Base-by-base conservation (phyloP, 2,113 vertebrate genomes). In the Psammodynastes pulverulentus region DNA sequence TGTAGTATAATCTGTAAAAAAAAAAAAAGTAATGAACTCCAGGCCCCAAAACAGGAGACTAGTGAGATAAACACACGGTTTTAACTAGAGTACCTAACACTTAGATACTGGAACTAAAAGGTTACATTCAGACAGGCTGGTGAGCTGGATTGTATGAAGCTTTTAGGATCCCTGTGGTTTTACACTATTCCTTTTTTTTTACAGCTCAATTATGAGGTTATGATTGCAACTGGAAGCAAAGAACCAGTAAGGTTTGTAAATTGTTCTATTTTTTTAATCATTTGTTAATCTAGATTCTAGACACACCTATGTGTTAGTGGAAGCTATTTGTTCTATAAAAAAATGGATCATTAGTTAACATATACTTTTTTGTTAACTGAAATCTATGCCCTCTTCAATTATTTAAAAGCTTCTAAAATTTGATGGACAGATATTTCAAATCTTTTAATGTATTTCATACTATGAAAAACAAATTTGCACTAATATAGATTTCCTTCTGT, bases 371-470 rank as follows among this genome's bases (percentile, higher is more conserved):
- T 91, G 19, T 90, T 79, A 94, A 93, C n/a, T 93, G 7, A 79
- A 93, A 86, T 54, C 6, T 90, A 87, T 23, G 45, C n/a, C 91
- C 53, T 90, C 26, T 88, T 79, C 52, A 93, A 94, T 95, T 95
- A 62, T 92, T 95, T 96, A 93, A 96, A 97, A 96, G 49, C 51
- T 9, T 91, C 13, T 89, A 0, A 5, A 79, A 84, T 94, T 53
- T 90, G 93, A 94, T 62, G 24, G 89, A 89, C 13, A 93, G 79
- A 93, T 43, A 79, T 94, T 94, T 23, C 90, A 88, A 94, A 52
- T 88, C 23, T 90, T 15, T 34, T 91, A 88, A 49, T 90, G 6
- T 23, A 58, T 86, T 95, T 87, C 95, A 84, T 86, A 87, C 91
- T 62, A 58, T 53, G 93, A 94, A 94, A 91, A 49, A 45, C 72